These are phyloP conservation scores for Chironomus riparius DNA, from an alignment of 2,888 invertebrate genomes.

Conservation along the genomic window DNA sequence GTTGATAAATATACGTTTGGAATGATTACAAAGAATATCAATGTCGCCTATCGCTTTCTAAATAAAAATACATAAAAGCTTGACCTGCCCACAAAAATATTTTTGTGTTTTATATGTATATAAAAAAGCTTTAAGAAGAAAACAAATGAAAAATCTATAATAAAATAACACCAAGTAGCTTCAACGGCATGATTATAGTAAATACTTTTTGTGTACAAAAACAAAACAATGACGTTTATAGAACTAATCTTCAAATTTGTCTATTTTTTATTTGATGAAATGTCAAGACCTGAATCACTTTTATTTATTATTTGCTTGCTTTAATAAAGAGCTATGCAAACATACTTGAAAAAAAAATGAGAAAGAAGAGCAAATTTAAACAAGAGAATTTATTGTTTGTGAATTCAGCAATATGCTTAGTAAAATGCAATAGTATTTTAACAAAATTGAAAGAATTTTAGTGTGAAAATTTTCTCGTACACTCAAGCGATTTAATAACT, in stretches of 20 bases:
- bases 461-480: no score
- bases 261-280: neutral
- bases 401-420: no score
- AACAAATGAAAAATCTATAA: neutral
- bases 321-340: no score
- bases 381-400: no score
- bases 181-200: neutral
- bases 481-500: no score
- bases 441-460: neutral
- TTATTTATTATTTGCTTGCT: no score
- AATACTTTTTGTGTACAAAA: neutral
- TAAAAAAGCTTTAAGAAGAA: neutral
- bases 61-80: neutral
- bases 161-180: neutral
- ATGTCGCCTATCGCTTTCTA: neutral
- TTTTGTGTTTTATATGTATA: neutral
- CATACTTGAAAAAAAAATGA: neutral
- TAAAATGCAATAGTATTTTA: no score
- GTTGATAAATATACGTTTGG: neutral
- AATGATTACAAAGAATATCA: neutral
- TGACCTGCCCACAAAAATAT: slow-evolving; percentile 13
- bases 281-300: neutral
- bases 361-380: no score
- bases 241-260: neutral
- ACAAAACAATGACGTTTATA: neutral